Evolutionary conservation across 2,797 vertebrate species (phyloP), one percentile per base, ranked within the genome.

Genomic region (Malacoctenus gilli): DNA sequence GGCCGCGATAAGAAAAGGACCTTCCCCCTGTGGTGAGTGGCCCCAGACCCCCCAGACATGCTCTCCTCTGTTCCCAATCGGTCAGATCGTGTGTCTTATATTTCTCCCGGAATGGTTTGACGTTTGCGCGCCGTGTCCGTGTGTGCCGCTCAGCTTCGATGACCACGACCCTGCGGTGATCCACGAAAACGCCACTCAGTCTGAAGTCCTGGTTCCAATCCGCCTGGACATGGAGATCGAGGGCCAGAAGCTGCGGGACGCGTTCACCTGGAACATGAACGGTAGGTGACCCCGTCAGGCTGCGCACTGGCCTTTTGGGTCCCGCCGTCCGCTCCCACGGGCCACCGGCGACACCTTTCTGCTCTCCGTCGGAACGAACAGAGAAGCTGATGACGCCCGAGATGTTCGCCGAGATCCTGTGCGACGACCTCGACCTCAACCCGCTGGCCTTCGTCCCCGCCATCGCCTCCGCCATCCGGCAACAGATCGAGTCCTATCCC

Each of bases 181-280:
- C 87, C 96, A 99, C 0, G 96, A 99, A 86, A 99, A 99, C 0
- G 96, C 96, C 2, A 94, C 95, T 30, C 96, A 99, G 89, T 87
- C 93, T 0, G 96, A 99, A 75, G 94, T 98, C n/a, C 92, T 99
- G 79, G 96, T 99, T 43, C 96, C 96, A 1, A 98, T 99, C 82
- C 93, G 96, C 4, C 84, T 99, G 41, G 96, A 99, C 87, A 99
- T 99, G 96, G 96, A 99, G 86, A 99, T 99, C 0, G 96, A 99
- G 16, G 96, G 96, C 8, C 96, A 98, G 91, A 99, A 99, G 68
- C 92, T 99, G 20, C 84, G 96, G 66, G 96, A 99, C 0, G 96
- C 96, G 0, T 99, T 99, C 84, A 99, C 96, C 3, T 99, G 96
- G 96, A 99, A 99, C 54, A 99, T 99, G 96, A 98, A 99, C 16